Evolutionary conservation across 1,140 invertebrate species (phyloP).

Genomic region (Drosophila willistoni): DNA sequence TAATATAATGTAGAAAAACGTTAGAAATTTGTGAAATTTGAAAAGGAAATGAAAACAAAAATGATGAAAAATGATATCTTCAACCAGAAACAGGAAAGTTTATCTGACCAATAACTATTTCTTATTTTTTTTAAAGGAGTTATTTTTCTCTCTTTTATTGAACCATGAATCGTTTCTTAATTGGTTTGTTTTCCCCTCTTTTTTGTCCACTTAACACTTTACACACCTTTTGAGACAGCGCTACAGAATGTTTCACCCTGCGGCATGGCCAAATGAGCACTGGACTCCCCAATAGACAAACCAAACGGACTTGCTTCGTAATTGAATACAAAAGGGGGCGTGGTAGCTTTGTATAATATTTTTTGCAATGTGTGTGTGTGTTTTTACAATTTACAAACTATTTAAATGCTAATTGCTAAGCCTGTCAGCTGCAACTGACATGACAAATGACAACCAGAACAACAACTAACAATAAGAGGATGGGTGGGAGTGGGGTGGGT

Average conservation of each 20-base stretch:
- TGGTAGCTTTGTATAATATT: conserved; percentile 13
- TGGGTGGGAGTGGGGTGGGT: neutral
- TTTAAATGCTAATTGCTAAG: conserved; percentile 63
- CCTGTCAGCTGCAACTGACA: conserved; percentile 63
- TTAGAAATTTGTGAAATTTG: too few species aligned
- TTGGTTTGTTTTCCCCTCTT: neutral
- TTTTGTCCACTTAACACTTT: neutral
- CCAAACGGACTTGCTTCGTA: conserved; percentile 21
- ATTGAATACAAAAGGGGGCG: conserved; percentile 29
- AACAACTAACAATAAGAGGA: neutral
- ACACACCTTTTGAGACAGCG: conserved; percentile 63
- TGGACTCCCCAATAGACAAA: conserved; percentile 15
- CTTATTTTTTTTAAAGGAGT: too few species aligned
- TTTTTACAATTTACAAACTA: conserved; percentile 53
- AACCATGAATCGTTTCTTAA: too few species aligned
- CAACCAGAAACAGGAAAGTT: too few species aligned
- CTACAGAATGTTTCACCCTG: conserved; percentile 69
- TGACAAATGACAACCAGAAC: conserved; percentile 56
- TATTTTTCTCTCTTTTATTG: too few species aligned
- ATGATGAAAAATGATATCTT: too few species aligned
- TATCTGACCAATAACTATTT: too few species aligned
- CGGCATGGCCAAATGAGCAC: conserved; percentile 56
- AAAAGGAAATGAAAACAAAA: too few species aligned
- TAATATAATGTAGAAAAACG: too few species aligned
- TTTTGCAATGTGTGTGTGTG: conserved; percentile 3